These are phyloP conservation scores for Abramis brama DNA, from an alignment of 2,113 vertebrate genomes.

Conservation along the genomic window DNA sequence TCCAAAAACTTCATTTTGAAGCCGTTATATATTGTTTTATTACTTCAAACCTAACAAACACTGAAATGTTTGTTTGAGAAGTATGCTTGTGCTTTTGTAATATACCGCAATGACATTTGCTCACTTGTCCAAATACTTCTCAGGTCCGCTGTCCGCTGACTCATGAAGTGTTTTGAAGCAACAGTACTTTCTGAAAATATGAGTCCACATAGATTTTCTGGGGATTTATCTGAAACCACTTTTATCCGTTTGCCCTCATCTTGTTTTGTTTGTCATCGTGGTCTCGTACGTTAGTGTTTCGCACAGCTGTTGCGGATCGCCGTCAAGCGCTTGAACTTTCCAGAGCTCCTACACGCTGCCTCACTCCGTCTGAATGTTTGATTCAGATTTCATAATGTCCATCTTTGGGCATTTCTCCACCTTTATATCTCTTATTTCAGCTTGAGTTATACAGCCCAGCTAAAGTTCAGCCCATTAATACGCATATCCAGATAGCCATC, in stretches of 20 bases:
- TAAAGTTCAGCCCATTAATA: slow-evolving; percentile 44
- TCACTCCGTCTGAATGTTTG: slow-evolving; percentile 16
- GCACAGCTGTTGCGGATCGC: background rate
- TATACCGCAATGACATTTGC: background rate
- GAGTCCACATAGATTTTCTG: background rate
- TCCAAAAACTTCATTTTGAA: background rate
- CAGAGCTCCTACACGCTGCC: background rate
- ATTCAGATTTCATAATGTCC: slow-evolving; percentile 29
- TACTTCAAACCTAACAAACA: background rate
- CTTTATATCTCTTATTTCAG: slow-evolving; percentile 37
- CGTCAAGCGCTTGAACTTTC: slow-evolving; percentile 32
- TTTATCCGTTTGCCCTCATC: background rate
- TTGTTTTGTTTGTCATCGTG: slow-evolving; percentile 27
- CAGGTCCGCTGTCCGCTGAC: background rate
- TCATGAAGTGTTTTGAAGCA: slow-evolving; percentile 4
- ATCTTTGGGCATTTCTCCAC: slow-evolving; percentile 34
- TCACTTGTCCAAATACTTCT: background rate
- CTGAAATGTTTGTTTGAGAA: background rate
- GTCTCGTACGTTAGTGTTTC: slow-evolving; percentile 6
- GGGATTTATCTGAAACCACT: background rate
- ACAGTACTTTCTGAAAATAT: background rate
- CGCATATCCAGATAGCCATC: slow-evolving; percentile 32
- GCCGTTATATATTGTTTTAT: background rate
- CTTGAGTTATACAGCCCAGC: slow-evolving; percentile 7
- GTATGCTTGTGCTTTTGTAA: background rate